These are phyloP conservation scores for Dreissena polymorpha DNA, from an alignment of 1,140 invertebrate genomes.

Conservation along the genomic window DNA sequence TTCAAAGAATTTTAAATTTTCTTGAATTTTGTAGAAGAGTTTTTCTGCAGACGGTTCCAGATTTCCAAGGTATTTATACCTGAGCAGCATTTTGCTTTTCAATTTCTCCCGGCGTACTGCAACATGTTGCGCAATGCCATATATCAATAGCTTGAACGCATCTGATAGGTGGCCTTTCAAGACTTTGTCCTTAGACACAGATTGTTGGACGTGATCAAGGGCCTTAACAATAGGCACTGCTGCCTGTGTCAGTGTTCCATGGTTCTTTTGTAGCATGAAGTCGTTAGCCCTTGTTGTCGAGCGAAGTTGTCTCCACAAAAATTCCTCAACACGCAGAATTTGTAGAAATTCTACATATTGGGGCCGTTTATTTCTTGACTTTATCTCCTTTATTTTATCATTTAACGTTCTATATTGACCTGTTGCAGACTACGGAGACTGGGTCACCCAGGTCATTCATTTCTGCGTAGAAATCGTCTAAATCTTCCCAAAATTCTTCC, in stretches of 20 bases:
- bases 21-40: conserved; percentile 19
- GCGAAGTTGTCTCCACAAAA: too few species aligned
- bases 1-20: background rate
- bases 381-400: too few species aligned
- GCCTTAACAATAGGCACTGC: background rate
- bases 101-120: too few species aligned
- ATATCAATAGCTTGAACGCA: background rate
- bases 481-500: too few species aligned
- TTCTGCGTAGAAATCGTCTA: background rate
- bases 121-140: background rate
- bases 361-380: background rate
- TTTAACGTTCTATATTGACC: background rate
- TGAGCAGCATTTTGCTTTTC: too few species aligned
- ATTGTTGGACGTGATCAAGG: background rate
- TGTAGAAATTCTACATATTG: conserved; percentile 1
- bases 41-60: too few species aligned
- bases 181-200: background rate
- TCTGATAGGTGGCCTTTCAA: background rate
- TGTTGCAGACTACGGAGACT: background rate
- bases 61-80: too few species aligned
- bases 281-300: background rate
- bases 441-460: background rate
- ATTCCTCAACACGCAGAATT: background rate
- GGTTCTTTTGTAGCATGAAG: conserved; percentile 8
- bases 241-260: background rate